Conservation (phyloP, 2,113 vertebrate species). For the Petrocephalus zakoni region DNA sequence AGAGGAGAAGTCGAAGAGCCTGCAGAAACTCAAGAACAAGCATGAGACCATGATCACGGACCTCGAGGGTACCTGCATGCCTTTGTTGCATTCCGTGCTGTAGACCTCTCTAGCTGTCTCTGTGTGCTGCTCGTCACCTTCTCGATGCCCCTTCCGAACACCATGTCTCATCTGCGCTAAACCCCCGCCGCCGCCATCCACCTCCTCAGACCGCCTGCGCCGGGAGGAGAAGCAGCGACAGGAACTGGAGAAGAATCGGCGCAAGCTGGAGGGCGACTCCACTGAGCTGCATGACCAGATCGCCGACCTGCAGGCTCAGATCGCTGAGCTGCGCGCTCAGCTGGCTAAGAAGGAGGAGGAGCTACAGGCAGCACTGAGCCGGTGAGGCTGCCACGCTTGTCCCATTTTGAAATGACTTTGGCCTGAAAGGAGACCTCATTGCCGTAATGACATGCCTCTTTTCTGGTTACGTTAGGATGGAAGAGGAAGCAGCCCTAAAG, state of each 20-base stretch:
- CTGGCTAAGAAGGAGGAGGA: conserved; percentile 97
- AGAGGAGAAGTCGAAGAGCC: conserved; percentile 96
- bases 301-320: conserved; percentile 91
- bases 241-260: conserved; percentile 92
- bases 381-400: conserved; percentile 56
- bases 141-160: background rate
- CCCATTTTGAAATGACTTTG: background rate
- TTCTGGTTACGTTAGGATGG: conserved; percentile 67
- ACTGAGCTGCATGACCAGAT: conserved; percentile 87
- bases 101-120: background rate
- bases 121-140: background rate
- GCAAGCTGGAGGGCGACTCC: conserved; percentile 92
- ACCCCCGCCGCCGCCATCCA: background rate
- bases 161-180: background rate
- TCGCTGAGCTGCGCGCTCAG: conserved; percentile 89
- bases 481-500: conserved; percentile 91
- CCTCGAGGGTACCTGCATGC: conserved; percentile 77
- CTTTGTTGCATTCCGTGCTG: background rate
- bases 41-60: conserved; percentile 98
- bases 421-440: too few relatives aligned
- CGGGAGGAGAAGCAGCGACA: conserved; percentile 90
- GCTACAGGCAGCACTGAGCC: conserved; percentile 84
- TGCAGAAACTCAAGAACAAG: conserved; percentile 95
- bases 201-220: conserved; percentile 76
- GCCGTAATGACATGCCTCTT: background rate